Conservation (phyloP, 1,140 invertebrate genomes). For the Ostrea denselamellosa region DNA sequence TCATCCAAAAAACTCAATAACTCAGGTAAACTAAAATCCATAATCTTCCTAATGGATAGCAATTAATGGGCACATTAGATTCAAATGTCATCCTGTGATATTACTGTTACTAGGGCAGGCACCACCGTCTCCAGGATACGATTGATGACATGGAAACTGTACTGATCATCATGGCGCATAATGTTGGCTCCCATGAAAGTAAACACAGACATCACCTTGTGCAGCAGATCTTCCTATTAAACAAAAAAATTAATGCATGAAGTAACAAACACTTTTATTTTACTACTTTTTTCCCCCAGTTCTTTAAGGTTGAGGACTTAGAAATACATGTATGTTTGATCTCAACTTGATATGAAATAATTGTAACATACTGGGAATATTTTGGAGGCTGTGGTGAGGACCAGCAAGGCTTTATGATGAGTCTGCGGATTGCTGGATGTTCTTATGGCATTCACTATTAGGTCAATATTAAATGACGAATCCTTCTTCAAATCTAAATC, state of each 20-base stretch:
- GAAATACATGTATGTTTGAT: no score
- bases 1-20: no score
- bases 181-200: slow-evolving; percentile 96
- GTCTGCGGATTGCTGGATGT: slow-evolving; percentile 95
- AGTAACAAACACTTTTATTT: not conserved
- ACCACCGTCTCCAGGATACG: slow-evolving; percentile 94
- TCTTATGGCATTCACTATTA: slow-evolving; percentile 92
- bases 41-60: no score
- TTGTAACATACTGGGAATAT: slow-evolving; percentile 82
- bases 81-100: no score
- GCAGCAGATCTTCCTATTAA: slow-evolving; percentile 87
- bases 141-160: slow-evolving; percentile 94
- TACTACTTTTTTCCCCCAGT: no score
- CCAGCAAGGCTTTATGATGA: slow-evolving; percentile 92
- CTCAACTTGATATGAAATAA: no score
- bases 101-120: slow-evolving; percentile 86
- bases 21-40: no score
- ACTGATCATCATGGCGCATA: slow-evolving; percentile 93
- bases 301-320: no score
- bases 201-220: slow-evolving; percentile 96
- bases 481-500: slow-evolving; percentile 76
- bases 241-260: not conserved
- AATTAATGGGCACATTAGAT: no score
- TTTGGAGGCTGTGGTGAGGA: slow-evolving; percentile 87
- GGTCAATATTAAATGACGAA: slow-evolving; percentile 85